A percentile compares a stretch with the other conserved stretches of the same genome.
phyloP scores from a whole-genome alignment of 2,797 vertebrate genomes.

The Phalanger gymnotis region DNA sequence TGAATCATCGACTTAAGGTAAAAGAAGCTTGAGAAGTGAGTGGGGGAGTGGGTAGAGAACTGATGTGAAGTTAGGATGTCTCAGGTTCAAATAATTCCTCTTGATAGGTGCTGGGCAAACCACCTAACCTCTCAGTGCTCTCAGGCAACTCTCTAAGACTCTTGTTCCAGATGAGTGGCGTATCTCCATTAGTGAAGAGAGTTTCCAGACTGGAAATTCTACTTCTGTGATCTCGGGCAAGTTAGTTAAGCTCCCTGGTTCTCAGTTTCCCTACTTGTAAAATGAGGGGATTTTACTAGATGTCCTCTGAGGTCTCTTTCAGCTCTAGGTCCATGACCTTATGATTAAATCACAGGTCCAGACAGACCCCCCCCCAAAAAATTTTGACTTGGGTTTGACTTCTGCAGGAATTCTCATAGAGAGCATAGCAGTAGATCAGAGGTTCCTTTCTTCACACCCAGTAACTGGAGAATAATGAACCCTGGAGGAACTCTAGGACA shows the following conservation, averaged over 20 bases:
- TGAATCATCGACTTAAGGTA: neutral
- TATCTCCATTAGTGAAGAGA: neutral
- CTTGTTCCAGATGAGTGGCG: neutral
- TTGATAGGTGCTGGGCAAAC: neutral
- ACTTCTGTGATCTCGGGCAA: neutral
- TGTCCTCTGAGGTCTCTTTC: neutral
- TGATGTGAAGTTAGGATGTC: neutral
- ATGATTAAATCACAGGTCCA: neutral
- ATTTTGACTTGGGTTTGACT: neutral
- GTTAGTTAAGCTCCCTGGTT: neutral
- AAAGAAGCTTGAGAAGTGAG: neutral
- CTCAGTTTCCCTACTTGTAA: neutral
- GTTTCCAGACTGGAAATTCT: neutral
- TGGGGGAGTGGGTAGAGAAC: neutral
- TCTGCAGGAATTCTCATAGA: neutral
- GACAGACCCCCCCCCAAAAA: neutral
- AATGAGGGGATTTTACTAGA: neutral
- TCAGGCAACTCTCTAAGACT: neutral
- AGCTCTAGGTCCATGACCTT: neutral
- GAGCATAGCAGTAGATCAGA: neutral
- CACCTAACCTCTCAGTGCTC: neutral
- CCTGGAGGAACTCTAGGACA: neutral
- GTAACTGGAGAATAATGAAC: constrained; percentile 24
- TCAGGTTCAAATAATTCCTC: neutral
- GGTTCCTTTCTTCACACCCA: constrained; percentile 6